Base-by-base conservation (phyloP, 2,113 vertebrate genomes). In the Cygnus buccinator region DNA sequence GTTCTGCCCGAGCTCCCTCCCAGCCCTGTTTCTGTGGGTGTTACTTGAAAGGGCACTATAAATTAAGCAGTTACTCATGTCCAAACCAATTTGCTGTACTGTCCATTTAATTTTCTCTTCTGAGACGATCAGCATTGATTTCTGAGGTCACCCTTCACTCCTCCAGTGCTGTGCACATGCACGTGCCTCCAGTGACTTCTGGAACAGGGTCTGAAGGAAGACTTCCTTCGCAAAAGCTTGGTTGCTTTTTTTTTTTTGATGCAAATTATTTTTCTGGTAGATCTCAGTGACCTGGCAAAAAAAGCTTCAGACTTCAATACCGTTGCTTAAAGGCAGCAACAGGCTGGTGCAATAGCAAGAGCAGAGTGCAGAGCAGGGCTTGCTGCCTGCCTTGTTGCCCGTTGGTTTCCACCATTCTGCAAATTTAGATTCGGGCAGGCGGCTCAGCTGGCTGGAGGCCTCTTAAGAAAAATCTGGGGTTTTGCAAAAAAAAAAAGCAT, bases 61-160 rank as follows among this genome's bases (percentile, higher is more conserved):
- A 97, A 80, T 94, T 79, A 41, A 90, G 86, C 93, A 97, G 93
- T 95, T 97, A 94, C 76, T 94, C 65, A 16, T 74, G 89, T 91
- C 94, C 46, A 88, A 87, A 84, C 39, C 54, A 94, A 95, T 95
- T 94, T 94, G 46, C 91, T 90, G n/a, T 74, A 65, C 91, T 92
- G 89, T 86, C 58, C 1, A 46, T 55, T 94, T 75, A 10, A 8
- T 91, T 61, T 93, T 65, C 71, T 78, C 82, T 90, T 81, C 79
- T 78, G 65, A 94, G 72, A 84, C 78, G 63, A 13, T 90, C 87
- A 70, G 35, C 85, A 77, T 84, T 50, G 93, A 94, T 95, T 93
- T 43, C 66, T 87, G 62, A 65, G 76, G 84, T 82, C 72, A 75
- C 79, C 62, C 50, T 88, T 76, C 37, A 11, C 44, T 19, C 81